Evolutionary conservation across 1,140 invertebrate species (phyloP), one percentile per base, ranked within the genome.

Genomic region (Stegodyphus dumicola): DNA sequence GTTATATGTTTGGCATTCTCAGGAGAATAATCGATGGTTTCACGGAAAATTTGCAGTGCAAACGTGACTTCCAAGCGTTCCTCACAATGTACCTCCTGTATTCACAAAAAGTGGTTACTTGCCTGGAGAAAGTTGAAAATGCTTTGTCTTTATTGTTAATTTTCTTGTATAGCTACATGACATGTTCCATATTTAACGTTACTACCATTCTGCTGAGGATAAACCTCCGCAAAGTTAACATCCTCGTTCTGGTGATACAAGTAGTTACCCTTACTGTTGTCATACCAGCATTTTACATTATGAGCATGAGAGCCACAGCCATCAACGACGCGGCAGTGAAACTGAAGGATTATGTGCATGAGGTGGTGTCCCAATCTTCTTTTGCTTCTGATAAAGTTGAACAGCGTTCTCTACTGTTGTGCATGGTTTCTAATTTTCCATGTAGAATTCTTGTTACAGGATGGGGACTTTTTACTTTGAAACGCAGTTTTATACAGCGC

Each of bases 1-100:
- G 78, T 53, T 71, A 80, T 10, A 53, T 73, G 9, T 80, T 80
- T 51, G 78, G 69, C 10, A 11, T 60, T n/a, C 10, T 80, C 3
- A 71, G 53, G 51, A 56, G 78, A 73, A 60, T 80, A 49, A n/a
- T 80, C 11, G 67, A 60, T 49, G 71, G 67, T 9, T 80, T 80
- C 64, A 52, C 18, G 6, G 13, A 3, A 11, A 49, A 6, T 18
- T 33, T 33, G 33, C 33, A 33, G 33, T 33, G 33, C 33, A 33
- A 33, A 33, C 33, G 33, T 33, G 33, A 33, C 3, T 33, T 33
- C 3, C 33, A 33, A 33, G 33, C 33, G 33, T 3, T 33, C 33
- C 3, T 33, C 3, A 33, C 33, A 33, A 33, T 33, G 33, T 33
- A 33, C 33, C 33, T 33, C 33, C 3, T 33, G 33, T 33, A 33